Conservation (phyloP, 2,797 vertebrate genomes). For the Martes flavigula region DNA sequence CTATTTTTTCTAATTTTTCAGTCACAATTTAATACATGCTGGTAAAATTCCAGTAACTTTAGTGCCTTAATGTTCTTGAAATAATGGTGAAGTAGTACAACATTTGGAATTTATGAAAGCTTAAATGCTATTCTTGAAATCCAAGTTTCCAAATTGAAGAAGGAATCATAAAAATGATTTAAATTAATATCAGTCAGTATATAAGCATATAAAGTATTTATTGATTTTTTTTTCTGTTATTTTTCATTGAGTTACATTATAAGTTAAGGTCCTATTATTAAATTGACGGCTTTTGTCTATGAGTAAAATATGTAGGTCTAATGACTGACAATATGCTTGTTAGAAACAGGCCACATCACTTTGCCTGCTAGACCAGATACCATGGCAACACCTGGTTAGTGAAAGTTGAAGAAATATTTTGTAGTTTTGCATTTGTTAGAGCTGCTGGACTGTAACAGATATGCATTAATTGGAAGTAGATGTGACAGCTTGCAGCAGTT, state of each 20-base stretch:
- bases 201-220: background rate
- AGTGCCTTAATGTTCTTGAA: background rate
- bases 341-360: constrained; percentile 68
- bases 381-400: constrained; percentile 90
- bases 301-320: constrained; percentile 29
- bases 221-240: background rate
- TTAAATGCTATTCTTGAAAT: background rate
- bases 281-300: background rate
- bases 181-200: background rate
- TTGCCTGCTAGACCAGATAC: constrained; percentile 78
- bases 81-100: background rate
- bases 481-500: constrained; percentile 89
- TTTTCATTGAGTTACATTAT: constrained; percentile 1
- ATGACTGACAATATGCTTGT: constrained; percentile 76
- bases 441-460: constrained; percentile 90
- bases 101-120: constrained; percentile 17
- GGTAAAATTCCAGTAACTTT: background rate
- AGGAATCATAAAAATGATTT: background rate
- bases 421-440: constrained; percentile 86
- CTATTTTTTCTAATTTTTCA: constrained; percentile 21
- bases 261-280: background rate
- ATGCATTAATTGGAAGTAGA: constrained; percentile 94
- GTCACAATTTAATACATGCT: background rate
- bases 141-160: background rate
- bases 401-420: constrained; percentile 85